Conservation (phyloP, 2,888 invertebrate genomes). For the Galeopsomyia nigrocyanea region DNA sequence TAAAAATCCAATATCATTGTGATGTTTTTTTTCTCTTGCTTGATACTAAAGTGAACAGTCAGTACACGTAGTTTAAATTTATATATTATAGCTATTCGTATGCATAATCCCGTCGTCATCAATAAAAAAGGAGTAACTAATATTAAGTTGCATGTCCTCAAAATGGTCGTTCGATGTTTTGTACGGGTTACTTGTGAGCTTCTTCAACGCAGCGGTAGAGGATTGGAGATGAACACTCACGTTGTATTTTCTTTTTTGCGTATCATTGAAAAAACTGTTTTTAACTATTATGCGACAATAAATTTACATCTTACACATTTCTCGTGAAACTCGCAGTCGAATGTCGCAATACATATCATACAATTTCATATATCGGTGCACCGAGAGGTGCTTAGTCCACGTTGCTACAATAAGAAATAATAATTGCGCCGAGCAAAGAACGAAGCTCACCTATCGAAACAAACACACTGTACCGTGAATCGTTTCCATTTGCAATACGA, state of each 20-base stretch:
- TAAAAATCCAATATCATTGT: constrained; percentile 6
- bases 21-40: constrained; percentile 3
- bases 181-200: constrained; percentile 36
- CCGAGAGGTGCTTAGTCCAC: constrained; percentile 17
- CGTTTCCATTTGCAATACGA: constrained; percentile 16
- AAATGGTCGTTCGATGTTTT: constrained; percentile 42
- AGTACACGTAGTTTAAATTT: constrained; percentile 41
- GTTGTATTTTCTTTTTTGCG: constrained; percentile 14
- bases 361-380: constrained; percentile 24
- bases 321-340: constrained; percentile 29
- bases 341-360: constrained; percentile 39
- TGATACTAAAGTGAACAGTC: constrained; percentile 39
- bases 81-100: constrained; percentile 18
- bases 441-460: constrained; percentile 35
- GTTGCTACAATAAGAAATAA: constrained; percentile 33
- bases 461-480: constrained; percentile 28
- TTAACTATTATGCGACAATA: constrained; percentile 43
- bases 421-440: constrained; percentile 40
- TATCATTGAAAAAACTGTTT: constrained; percentile 39
- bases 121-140: constrained; percentile 40
- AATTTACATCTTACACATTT: constrained; percentile 46
- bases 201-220: constrained; percentile 27
- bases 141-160: constrained; percentile 35
- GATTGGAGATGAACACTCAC: constrained; percentile 30
- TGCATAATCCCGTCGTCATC: constrained; percentile 16